A percentile compares a stretch with the other conserved stretches of the same genome.
Evolutionary conservation across 2,888 invertebrate genomes (phyloP).

Genomic region (Papilio gigon): DNA sequence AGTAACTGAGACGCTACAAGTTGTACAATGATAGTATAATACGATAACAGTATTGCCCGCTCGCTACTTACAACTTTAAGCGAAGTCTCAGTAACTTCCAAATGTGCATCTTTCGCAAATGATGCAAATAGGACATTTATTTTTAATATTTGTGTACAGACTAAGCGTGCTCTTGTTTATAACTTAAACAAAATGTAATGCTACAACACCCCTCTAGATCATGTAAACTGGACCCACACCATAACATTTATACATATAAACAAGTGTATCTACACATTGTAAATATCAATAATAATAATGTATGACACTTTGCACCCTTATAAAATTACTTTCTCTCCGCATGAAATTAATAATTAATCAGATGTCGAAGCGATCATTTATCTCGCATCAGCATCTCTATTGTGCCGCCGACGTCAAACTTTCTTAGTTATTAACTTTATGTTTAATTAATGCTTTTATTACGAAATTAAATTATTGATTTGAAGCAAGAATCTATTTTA

Average conservation of each 20-base stretch:
- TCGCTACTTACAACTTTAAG: background rate
- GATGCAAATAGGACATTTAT: too few species aligned
- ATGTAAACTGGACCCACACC: too few species aligned
- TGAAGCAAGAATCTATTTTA: background rate
- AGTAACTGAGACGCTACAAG: background rate
- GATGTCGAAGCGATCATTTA: conserved; percentile 12
- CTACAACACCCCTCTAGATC: too few species aligned
- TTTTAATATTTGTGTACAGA: too few species aligned
- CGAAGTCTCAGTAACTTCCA: background rate
- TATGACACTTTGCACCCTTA: too few species aligned
- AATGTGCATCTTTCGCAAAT: background rate
- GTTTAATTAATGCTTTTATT: background rate
- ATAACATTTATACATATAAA: too few species aligned
- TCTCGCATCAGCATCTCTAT: conserved; percentile 4
- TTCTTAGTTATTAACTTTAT: background rate
- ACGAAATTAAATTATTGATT: background rate
- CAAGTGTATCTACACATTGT: too few species aligned
- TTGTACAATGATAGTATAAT: conserved; percentile 2
- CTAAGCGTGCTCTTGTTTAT: too few species aligned
- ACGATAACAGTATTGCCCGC: background rate
- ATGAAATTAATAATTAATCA: conserved; percentile 4
- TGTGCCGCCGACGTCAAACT: background rate
- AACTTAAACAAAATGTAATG: too few species aligned
- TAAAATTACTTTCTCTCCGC: too few species aligned
- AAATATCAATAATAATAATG: too few species aligned